Evolutionary conservation across 2,888 invertebrate genomes (phyloP), one percentile per base, ranked within the genome.

Genomic region (Phyto melanocephala): DNA sequence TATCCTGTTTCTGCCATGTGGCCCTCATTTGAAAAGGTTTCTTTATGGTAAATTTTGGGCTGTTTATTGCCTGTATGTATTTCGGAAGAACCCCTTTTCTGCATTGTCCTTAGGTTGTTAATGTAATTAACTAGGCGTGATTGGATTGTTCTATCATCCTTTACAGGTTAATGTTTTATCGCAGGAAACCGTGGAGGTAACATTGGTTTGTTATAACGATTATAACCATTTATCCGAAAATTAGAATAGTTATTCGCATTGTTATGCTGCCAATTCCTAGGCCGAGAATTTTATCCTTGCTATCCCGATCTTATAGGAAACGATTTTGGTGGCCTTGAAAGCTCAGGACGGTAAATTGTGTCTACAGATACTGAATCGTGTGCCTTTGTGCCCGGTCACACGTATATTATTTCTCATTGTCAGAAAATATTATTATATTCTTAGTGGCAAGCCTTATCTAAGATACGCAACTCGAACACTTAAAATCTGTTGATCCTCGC

Each of bases 371-470:
- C 8, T 8, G 60, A 52, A 13, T 40, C 60, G 1, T 42, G 22
- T 10, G 52, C 1, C 37, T 33, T 65, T 2, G 47, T 65, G 33
- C 20, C 47, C 2, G 17, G 17, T 47, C 40, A 40, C 15, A 68
- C 40, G 40, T n/a, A 54, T 68, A 2, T 68, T 58, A 5, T 71
- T 58, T 24, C 70, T 45, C 70, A 63, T 42, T 5, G 54, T 74
- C n/a, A 63, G 7, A 11, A 63, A 63, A 22, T 63, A 50, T 2
- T 45, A 80, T 45, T 45, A 1, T 45, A 17, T n/a, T n/a, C n/a
- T n/a, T n/a, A n/a, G n/a, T n/a, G 2, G 5, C 20, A 10, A 45
- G 45, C 45, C 17, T 15, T 17, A 2, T 6, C 15, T 7, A 17
- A 0, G 5, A 6, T 1, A 20, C 45, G 17, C 45, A 8, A 20